Evolutionary conservation across 2,797 vertebrate species (phyloP).

Genomic region (Meriones psammophilus): DNA sequence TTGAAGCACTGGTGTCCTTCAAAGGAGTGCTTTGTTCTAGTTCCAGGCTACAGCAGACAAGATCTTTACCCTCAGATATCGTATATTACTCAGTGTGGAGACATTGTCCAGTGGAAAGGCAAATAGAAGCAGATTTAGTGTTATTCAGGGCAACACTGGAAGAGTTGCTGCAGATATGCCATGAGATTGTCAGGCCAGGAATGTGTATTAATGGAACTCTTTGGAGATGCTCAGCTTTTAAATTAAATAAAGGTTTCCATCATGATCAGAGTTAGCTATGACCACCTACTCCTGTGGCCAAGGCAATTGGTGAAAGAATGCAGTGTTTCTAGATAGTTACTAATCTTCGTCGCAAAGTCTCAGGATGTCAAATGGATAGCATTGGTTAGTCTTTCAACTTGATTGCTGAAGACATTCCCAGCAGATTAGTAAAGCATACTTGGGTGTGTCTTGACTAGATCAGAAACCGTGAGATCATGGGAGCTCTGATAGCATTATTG

Average conservation of each 20-base stretch:
- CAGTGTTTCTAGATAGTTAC: neutral
- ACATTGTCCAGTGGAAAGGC: neutral
- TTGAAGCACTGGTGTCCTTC: neutral
- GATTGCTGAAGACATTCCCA: neutral
- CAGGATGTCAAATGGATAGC: neutral
- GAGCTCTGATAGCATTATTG: neutral
- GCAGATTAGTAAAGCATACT: neutral
- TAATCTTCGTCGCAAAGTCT: neutral
- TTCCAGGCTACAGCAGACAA: neutral
- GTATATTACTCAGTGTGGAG: neutral
- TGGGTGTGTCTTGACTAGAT: neutral
- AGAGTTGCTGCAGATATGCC: neutral
- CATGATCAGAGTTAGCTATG: neutral
- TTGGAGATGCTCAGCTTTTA: slow-evolving; percentile 21
- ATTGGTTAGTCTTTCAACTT: neutral
- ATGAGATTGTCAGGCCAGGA: neutral
- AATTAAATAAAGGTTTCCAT: neutral
- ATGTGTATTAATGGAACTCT: neutral
- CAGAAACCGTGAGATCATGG: neutral
- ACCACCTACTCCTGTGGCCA: neutral
- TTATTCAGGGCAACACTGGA: neutral
- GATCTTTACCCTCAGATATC: neutral
- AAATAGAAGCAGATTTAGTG: slow-evolving; percentile 42
- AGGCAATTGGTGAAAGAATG: slow-evolving; percentile 21
- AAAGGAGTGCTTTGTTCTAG: neutral